Evolutionary conservation across 2,888 invertebrate genomes (phyloP).

Genomic region (Tinea pellionella): DNA sequence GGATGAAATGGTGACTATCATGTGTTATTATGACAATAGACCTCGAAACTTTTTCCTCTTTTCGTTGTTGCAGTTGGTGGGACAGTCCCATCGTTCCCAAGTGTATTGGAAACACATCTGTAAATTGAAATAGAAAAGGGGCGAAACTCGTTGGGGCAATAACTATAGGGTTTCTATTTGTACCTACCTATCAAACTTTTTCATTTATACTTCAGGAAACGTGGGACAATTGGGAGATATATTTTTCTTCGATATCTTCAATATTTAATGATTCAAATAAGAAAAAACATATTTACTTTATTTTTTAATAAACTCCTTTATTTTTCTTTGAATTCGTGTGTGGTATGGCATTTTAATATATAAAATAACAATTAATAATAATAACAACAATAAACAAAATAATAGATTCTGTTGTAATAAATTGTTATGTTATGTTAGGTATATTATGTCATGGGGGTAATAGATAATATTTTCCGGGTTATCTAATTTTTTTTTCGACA

Average conservation of each 20-base stretch:
- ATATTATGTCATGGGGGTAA: no score
- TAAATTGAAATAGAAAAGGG: constrained; percentile 57
- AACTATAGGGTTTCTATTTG: constrained; percentile 39
- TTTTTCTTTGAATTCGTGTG: no score
- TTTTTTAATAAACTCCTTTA: no score
- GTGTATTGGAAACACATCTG: constrained; percentile 48
- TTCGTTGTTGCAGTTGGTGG: constrained; percentile 29
- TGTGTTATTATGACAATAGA: not conserved
- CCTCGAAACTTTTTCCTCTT: not conserved
- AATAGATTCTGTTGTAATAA: no score
- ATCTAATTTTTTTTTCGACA: no score
- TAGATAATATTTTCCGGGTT: no score
- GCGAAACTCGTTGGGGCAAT: constrained; percentile 43
- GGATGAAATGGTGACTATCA: not conserved
- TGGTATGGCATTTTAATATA: no score
- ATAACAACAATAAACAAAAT: no score
- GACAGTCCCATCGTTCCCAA: constrained; percentile 32
- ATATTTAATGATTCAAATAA: no score
- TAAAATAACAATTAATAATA: no score
- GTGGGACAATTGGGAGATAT: not conserved
- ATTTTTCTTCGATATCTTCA: not conserved
- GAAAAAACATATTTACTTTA: no score
- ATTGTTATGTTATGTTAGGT: no score
- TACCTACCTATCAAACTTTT: constrained; percentile 18
- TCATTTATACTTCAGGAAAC: constrained; percentile 8